Evolutionary conservation across 1,140 invertebrate species (phyloP), one percentile per base, ranked within the genome.

Genomic region (Aradophagus sp.): DNA sequence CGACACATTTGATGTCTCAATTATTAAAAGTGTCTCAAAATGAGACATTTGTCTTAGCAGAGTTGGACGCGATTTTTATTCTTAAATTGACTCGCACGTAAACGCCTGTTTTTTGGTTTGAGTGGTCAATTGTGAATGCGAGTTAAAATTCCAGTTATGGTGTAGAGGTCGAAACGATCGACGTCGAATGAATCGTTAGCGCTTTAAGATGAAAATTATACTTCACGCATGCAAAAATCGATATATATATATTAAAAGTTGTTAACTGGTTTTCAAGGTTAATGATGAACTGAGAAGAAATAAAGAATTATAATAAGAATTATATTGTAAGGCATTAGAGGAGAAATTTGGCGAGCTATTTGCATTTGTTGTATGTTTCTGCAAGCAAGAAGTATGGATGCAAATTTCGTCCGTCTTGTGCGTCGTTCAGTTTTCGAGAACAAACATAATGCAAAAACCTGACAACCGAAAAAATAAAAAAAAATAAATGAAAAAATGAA

Each of bases 211-310:
- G n/a, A 35, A 38, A 45, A 63, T 31, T 2, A 36, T 59, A 59
- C 55, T 68, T 59, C 55, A 61, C 65, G 65, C 65, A 68, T 59
- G 55, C 63, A 59, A 59, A 59, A 68, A 58, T 39, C 3, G 16
- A 45, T 56, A 42, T 56, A 38, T n/a, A n/a, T n/a, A n/a, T n/a
- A n/a, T n/a, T 45, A 38, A 36, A 45, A 52, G 52, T 59, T 52
- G 26, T 42, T 66, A 36, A 50, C 14, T 52, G 10, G 58, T 50
- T 56, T 23, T 47, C 20, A 12, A 39, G 32, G 15, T 55, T 56
- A 41, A 19, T 41, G 19, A 52, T 12, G 15, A 41, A 34, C 11
- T 47, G 34, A 39, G 44, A 36, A 15, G 31, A 17, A 38, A 36
- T 36, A 41, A 38, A 16, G 2, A 41, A 62, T 23, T 23, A 8